These are phyloP conservation scores for Conus canariensis DNA, from an alignment of 2,888 invertebrate genomes.

Conservation along the genomic window DNA sequence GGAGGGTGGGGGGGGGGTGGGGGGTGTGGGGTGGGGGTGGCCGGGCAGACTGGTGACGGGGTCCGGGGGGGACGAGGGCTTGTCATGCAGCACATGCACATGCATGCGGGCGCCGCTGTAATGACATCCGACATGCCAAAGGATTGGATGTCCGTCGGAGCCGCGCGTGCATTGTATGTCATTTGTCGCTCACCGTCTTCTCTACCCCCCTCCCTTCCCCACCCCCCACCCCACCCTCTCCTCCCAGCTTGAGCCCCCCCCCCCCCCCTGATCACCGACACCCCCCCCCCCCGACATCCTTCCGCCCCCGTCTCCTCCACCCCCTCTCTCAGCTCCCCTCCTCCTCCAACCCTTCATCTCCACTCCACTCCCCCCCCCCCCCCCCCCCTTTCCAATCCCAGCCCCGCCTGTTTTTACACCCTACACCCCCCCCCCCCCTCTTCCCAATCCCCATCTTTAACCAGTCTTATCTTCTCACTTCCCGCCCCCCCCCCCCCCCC, in stretches of 20 bases:
- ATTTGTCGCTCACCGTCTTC: not conserved
- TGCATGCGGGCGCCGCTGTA: not conserved
- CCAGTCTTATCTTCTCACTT: too few relatives aligned
- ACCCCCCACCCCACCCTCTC: too few relatives aligned
- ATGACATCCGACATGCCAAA: not conserved
- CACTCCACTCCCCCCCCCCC: too few relatives aligned
- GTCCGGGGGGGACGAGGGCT: not conserved
- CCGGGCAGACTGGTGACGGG: not conserved
- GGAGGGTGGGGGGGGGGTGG: not conserved
- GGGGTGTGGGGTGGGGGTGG: not conserved
- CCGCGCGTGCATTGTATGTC: not conserved
- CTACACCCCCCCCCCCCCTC: too few relatives aligned
- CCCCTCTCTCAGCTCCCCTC: not conserved
- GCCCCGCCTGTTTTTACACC: too few relatives aligned
- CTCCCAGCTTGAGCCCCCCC: too few relatives aligned
- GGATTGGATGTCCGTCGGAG: not conserved
- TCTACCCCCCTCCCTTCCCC: too few relatives aligned
- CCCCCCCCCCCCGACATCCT: not conserved
- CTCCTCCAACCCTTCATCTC: too few relatives aligned
- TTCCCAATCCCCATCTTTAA: too few relatives aligned
- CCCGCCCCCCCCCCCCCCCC: too few relatives aligned
- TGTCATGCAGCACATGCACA: not conserved
- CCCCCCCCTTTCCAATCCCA: too few relatives aligned
- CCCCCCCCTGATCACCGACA: too few relatives aligned
- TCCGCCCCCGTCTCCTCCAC: not conserved